Base-by-base conservation (phyloP, 2,888 invertebrate genomes). In the Drosophila helvetica region DNA sequence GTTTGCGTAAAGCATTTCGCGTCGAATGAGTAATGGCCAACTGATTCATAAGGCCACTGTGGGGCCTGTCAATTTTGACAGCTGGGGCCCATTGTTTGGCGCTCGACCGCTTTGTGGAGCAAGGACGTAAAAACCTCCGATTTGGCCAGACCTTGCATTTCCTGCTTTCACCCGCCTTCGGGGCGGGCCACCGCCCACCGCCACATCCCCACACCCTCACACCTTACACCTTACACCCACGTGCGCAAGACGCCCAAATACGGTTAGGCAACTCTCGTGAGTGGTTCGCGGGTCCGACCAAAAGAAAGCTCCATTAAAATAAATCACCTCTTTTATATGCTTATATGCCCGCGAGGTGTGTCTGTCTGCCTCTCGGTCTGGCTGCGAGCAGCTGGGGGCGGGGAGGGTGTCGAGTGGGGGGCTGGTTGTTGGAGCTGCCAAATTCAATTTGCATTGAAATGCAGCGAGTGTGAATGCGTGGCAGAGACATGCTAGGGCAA, bases 61-160 rank as follows among this genome's bases (percentile, higher is more conserved):
- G 65, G 70, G 74, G 78, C 48, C 67, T 80, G 86, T 83, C 83
- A 83, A 63, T 62, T 75, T 78, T 83, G 83, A 83, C 83, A 86
- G 71, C 67, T 76, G 27, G 27, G 52, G 58, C 54, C 64, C 64
- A 71, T 72, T 72, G 71, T 72, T 38, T 17, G 18, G 19, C 30
- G 19, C 47, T 38, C 38, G 63, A 51, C 50, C 38, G 30, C 61
- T 84, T 85, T 86, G 66, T 80, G 86, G 83, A 83, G 78, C 83
- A 83, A 83, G 83, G 83, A 83, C 83, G 77, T 71, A 74, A 78
- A 51, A 47, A 19, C 33, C 61, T 33, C 43, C 69, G 76, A 76
- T 68, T 72, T 74, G 68, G 18, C 43, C 77, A 83, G 83, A 75
- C 86, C 86, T 83, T 86, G 86, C 75, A 51, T 80, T 83, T 83